These are phyloP conservation scores for Lacerta bilineata DNA, from an alignment of 2,797 vertebrate genomes.

Conservation along the genomic window DNA sequence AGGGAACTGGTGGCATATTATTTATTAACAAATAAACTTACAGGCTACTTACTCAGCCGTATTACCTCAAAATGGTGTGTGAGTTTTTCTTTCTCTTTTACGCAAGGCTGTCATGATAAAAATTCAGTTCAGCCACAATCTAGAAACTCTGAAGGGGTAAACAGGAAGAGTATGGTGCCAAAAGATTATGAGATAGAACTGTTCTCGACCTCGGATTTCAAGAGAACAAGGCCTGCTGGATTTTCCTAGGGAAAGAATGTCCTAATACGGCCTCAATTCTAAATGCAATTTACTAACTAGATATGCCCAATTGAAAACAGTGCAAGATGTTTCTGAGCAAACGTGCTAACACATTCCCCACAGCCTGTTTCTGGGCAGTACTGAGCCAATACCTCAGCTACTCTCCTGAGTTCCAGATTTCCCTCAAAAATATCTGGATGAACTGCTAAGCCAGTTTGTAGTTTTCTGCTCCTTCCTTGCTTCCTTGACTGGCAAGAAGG, in stretches of 20 bases:
- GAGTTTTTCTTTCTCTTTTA: background rate
- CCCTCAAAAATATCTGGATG: too few species aligned
- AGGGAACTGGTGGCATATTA: background rate
- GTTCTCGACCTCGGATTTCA: background rate
- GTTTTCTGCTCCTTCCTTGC: too few species aligned
- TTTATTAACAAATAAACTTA: background rate
- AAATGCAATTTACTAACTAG: background rate
- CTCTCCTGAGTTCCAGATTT: too few species aligned
- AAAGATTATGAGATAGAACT: background rate
- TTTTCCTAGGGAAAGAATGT: background rate
- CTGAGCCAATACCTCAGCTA: too few species aligned
- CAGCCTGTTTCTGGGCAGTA: too few species aligned
- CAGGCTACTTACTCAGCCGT: background rate
- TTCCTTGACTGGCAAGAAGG: too few species aligned
- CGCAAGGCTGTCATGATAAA: background rate
- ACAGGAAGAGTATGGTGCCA: background rate
- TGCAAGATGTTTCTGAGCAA: too few species aligned
- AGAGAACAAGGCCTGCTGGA: background rate
- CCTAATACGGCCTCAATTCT: background rate
- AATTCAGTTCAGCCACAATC: background rate
- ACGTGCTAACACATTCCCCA: too few species aligned
- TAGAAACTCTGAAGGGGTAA: background rate
- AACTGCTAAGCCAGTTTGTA: too few species aligned
- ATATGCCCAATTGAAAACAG: too few species aligned
- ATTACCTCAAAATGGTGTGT: background rate